Conservation (phyloP, 2,888 invertebrate species). For the Scelioninae gen. 1 region DNA sequence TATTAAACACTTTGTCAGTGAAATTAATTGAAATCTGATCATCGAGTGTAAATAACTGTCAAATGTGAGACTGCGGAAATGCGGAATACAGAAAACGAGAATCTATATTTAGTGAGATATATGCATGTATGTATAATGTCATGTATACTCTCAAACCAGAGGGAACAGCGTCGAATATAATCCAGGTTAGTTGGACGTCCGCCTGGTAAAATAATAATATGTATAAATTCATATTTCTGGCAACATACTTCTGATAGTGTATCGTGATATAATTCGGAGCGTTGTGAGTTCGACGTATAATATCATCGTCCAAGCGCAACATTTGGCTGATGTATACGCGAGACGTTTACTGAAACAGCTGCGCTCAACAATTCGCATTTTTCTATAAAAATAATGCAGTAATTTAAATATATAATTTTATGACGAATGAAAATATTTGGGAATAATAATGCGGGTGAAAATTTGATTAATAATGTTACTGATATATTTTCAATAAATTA, state of each 20-base stretch:
- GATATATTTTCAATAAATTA: too few species aligned
- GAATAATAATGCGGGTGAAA: too few species aligned
- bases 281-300: slow-evolving; percentile 36
- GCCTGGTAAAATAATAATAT: slow-evolving; percentile 52
- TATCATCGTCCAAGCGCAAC: slow-evolving; percentile 38
- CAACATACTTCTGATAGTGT: slow-evolving; percentile 51
- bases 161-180: slow-evolving; percentile 37
- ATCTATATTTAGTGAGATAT: slow-evolving; percentile 21
- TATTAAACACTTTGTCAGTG: neutral
- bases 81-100: slow-evolving; percentile 3
- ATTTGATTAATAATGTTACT: too few species aligned
- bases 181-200: slow-evolving; percentile 53
- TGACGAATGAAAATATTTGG: too few species aligned
- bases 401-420: too few species aligned
- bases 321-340: slow-evolving; percentile 30
- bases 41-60: slow-evolving; percentile 13
- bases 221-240: slow-evolving; percentile 58
- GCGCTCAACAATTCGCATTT: neutral
- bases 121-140: slow-evolving; percentile 1
- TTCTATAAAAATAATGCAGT: neutral
- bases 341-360: slow-evolving; percentile 38
- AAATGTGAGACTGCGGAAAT: slow-evolving; percentile 4
- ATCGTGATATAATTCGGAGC: slow-evolving; percentile 39
- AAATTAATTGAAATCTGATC: slow-evolving; percentile 6
- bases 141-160: slow-evolving; percentile 23